A percentile compares a stretch with the other conserved stretches of the same genome.
Conservation (phyloP, 1,140 invertebrate species). For the Zaprionus vittiger region DNA sequence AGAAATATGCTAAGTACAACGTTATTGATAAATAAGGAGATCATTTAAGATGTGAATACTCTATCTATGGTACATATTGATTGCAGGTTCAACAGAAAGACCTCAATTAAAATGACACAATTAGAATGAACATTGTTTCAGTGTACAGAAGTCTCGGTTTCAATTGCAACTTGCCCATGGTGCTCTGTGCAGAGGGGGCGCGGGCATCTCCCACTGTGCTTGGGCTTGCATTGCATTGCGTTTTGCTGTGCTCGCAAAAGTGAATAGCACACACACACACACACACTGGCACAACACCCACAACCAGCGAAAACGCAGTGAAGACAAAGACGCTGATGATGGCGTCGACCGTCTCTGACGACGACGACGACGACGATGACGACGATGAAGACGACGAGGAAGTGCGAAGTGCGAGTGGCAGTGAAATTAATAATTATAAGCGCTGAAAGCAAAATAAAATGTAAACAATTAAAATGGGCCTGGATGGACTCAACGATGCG, state of each 20-base stretch:
- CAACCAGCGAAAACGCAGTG: constrained; percentile 37
- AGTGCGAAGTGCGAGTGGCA: constrained; percentile 33
- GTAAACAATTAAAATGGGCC: constrained; percentile 81
- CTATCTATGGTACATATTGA: neutral
- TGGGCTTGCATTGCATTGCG: constrained; percentile 47
- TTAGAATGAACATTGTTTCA: neutral
- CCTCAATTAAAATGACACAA: neutral
- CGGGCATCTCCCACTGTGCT: constrained; percentile 62
- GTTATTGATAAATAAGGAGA: neutral
- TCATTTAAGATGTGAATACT: no score
- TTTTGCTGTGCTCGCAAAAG: constrained; percentile 77
- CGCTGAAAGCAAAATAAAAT: constrained; percentile 80
- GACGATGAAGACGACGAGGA: neutral
- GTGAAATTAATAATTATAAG: constrained; percentile 81
- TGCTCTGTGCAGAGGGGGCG: constrained; percentile 13
- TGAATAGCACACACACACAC: constrained; percentile 61
- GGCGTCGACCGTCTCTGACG: constrained; percentile 4
- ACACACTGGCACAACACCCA: constrained; percentile 54
- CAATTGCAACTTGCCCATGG: constrained; percentile 63
- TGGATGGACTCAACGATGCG: constrained; percentile 56
- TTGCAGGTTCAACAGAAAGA: neutral
- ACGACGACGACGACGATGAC: constrained; percentile 8
- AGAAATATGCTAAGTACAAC: neutral
- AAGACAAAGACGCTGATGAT: constrained; percentile 3
- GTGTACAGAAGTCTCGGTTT: constrained; percentile 22